phyloP scores from a whole-genome alignment of 1,140 invertebrate species.

The Cydia fagiglandana region DNA sequence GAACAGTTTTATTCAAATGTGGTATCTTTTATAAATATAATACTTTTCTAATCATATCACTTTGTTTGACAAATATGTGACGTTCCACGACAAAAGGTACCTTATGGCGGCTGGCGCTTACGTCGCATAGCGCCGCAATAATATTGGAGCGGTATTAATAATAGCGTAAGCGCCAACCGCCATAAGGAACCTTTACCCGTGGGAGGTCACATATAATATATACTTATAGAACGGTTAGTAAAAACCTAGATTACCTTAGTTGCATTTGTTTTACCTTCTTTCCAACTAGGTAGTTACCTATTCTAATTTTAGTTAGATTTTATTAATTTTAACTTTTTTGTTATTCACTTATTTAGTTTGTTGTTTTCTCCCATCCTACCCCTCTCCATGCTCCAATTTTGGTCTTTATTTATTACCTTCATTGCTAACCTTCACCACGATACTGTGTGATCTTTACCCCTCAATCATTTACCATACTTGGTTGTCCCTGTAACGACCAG shows the following conservation, averaged over 20 bases:
- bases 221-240: no score
- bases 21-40: no score
- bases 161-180: no score
- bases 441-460: conserved; percentile 11
- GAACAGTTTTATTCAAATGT: no score
- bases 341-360: conserved; percentile 14
- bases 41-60: no score
- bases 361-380: background rate
- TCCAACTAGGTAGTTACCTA: background rate
- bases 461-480: conserved; percentile 60
- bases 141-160: no score
- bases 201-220: no score
- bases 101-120: no score
- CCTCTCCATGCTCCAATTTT: conserved; percentile 4
- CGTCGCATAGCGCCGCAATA: no score
- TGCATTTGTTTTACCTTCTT: background rate
- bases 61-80: no score
- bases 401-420: conserved; percentile 17
- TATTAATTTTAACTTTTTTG: background rate
- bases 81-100: no score
- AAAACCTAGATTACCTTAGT: background rate
- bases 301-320: background rate
- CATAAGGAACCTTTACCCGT: no score
- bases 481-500: conserved; percentile 60
- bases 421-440: conserved; percentile 21